phyloP scores from a whole-genome alignment of 2,888 invertebrate genomes.

The Theretra japonica region DNA sequence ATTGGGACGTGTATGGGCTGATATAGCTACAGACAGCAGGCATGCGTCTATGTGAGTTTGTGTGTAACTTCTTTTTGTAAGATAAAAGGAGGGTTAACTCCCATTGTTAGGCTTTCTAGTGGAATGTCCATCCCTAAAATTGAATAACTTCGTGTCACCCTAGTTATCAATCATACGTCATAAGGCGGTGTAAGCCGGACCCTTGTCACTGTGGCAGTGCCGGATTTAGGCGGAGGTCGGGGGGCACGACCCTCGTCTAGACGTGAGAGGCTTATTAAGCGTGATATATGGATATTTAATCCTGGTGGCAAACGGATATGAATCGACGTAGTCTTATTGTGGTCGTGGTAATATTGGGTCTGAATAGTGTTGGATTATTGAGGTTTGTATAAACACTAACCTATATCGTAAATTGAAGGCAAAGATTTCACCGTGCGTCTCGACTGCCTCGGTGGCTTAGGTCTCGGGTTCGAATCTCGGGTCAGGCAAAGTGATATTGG shows the following conservation, averaged over 20 bases:
- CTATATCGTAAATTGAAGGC: too few relatives aligned
- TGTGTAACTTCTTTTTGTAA: too few relatives aligned
- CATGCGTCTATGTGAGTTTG: too few relatives aligned
- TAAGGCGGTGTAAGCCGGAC: constrained; percentile 14
- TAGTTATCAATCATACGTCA: constrained; percentile 17
- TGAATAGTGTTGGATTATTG: not conserved
- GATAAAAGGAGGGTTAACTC: too few relatives aligned
- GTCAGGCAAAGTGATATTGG: too few relatives aligned
- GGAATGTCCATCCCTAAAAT: not conserved
- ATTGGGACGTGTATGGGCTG: too few relatives aligned
- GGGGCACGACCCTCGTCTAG: constrained; percentile 4
- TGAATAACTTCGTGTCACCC: not conserved
- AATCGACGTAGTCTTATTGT: not conserved
- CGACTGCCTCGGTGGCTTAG: too few relatives aligned
- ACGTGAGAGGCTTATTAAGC: not conserved
- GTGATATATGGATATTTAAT: constrained; percentile 22
- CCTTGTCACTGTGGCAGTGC: constrained; percentile 9
- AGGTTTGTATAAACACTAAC: too few relatives aligned
- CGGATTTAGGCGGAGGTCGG: constrained; percentile 4
- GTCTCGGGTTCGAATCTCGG: too few relatives aligned
- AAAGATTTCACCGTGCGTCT: too few relatives aligned
- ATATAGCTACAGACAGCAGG: too few relatives aligned
- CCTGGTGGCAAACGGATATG: not conserved
- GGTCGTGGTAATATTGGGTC: not conserved
- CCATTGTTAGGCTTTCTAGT: too few relatives aligned